Percentiles rank a stretch among this genome's conserved stretches.
Conservation (phyloP, 2,113 vertebrate genomes). For the Pyrgilauda ruficollis region DNA sequence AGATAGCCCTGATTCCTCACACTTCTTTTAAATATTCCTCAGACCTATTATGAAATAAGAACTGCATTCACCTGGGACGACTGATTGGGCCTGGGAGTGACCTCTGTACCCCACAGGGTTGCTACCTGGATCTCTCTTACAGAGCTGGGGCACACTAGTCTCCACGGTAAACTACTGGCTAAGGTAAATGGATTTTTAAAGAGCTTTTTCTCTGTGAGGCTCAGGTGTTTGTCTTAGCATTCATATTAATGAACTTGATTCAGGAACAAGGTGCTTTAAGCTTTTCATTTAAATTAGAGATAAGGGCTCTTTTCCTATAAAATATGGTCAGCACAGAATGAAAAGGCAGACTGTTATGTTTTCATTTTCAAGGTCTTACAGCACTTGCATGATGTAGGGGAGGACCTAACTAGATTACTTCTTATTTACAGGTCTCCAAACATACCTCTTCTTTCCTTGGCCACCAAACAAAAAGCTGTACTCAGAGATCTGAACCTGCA, state of each 20-base stretch:
- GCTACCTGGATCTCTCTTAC: background rate
- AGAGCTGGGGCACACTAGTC: background rate
- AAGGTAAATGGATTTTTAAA: background rate
- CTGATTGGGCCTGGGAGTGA: background rate
- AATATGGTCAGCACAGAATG: background rate
- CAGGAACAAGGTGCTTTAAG: background rate
- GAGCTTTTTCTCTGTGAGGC: background rate
- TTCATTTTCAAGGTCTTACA: background rate
- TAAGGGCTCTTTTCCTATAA: background rate
- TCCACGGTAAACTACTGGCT: background rate
- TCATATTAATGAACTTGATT: background rate
- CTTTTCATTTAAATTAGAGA: background rate
- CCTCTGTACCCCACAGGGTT: rapidly evolving
- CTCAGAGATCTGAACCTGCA: background rate
- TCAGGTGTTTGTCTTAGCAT: background rate
- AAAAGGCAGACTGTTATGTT: background rate
- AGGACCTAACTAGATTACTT: background rate
- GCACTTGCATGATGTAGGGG: background rate
- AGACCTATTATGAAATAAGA: background rate
- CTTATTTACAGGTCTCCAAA: background rate
- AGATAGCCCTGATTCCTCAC: background rate
- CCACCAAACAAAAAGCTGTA: background rate
- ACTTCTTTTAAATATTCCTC: background rate
- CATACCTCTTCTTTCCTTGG: background rate
- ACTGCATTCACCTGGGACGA: background rate